Evolutionary conservation across 2,888 invertebrate genomes (phyloP), one percentile per base, ranked within the genome.

Genomic region (Ectemnius continuus): DNA sequence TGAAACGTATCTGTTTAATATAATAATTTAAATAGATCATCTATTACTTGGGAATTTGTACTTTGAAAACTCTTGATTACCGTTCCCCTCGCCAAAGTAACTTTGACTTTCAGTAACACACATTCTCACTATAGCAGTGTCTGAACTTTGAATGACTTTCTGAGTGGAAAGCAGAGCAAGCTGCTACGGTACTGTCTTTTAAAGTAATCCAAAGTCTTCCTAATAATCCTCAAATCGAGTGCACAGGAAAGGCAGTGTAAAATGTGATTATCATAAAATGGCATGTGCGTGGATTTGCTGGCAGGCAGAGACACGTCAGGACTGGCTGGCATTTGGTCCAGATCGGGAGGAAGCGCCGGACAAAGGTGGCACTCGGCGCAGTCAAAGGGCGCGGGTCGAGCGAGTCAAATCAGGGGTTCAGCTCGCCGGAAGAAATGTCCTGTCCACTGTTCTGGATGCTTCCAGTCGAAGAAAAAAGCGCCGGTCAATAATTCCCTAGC

Each of bases 341-440:
- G 26, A 26, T n/a, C 45, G 48, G 2, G 6, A 26, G 46, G 80
- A 78, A 59, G 65, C 46, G 66, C 66, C 74, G 71, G 28, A 81
- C 75, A 80, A 83, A 78, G 76, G 76, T 75, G 75, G 60, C 4
- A 58, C 70, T 65, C 73, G 74, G 73, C 71, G 76, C 59, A 64
- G 70, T 72, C 56, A 69, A 69, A 74, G 67, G 68, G 16, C 70
- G 71, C 70, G 68, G 84, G 80, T 88, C 83, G 80, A 85, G 84
- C 87, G 86, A 83, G 82, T 84, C 85, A 83, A 89, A 89, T 88
- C 82, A 84, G 16, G 66, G 57, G 65, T 36, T 36, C 36, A 8
- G 11, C 8, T 6, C 11, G n/a, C 56, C 69, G 66, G 84, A n/a
- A 73, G 74, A 88, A 85, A 72, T 86, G 75, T 78, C 73, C 80